Base-by-base conservation (phyloP, 2,888 invertebrate species). In the Scelioninae gen. 2 region DNA sequence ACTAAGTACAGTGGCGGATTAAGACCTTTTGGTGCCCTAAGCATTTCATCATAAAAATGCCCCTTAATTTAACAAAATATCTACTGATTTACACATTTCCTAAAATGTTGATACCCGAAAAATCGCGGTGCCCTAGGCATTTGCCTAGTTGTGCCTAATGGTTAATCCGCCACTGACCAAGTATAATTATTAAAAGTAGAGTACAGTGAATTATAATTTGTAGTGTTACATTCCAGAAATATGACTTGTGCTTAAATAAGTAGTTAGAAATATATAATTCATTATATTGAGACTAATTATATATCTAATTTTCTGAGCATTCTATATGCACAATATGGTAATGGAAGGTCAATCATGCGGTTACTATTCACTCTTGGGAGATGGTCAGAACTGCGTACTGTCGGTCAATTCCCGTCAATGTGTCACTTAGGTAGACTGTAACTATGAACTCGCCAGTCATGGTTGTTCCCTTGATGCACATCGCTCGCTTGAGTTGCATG, bases 271-370 rank as follows among this genome's bases (percentile, higher is more conserved):
- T 35, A 11, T 13, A 13, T 35, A 13, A 13, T n/a, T 13, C 11
- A 35, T 18, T 43, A 16, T 4, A 19, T 48, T 18, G 46, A 33
- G 37, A 28, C 48, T 61, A 39, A 64, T 64, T 45, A 64, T 31
- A 15, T 53, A 28, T 37, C 48, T 41, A 67, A 67, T 67, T 48
- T 57, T 57, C 19, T 22, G 9, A 50, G 48, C 74, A 77, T 78
- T 76, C 76, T 52, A 65, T 69, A 80, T 79, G 78, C 78, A 79
- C 79, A 78, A 78, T 83, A 85, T 86, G 85, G 85, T 85, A 86
- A 85, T 85, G 85, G 84, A 85, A 82, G 85, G 82, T 85, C 85
- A 86, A 86, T 86, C 85, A 85, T 85, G 86, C 85, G 86, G 85
- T 85, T 85, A 85, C 85, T 83, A 83, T 81, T 81, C 80, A 83